These are phyloP conservation scores for Tupaia tana DNA, from an alignment of 2,113 vertebrate genomes.

Conservation along the genomic window DNA sequence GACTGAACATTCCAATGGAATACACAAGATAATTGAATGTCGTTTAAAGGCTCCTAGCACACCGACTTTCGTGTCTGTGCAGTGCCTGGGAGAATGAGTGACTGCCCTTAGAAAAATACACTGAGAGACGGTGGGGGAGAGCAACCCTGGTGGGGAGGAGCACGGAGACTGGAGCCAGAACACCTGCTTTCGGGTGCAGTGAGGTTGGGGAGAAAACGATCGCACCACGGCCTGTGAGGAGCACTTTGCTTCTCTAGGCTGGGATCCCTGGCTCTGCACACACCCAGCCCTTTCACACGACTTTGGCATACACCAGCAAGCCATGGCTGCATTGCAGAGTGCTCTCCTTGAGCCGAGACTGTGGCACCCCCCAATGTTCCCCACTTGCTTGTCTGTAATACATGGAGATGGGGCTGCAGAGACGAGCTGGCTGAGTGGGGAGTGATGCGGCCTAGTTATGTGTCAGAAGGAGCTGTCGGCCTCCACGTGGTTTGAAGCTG, in stretches of 20 bases:
- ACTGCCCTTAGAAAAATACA: background rate
- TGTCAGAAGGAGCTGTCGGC: background rate
- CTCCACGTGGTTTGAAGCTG: background rate
- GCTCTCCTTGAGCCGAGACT: background rate
- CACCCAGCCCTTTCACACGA: background rate
- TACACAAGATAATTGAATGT: background rate
- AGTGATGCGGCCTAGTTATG: background rate
- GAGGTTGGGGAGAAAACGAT: background rate
- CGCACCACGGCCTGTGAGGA: background rate
- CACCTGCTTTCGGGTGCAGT: background rate
- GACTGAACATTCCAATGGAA: background rate
- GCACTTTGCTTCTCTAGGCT: background rate
- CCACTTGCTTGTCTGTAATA: background rate
- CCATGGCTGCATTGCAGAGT: background rate
- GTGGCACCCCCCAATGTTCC: background rate
- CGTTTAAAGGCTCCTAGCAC: background rate
- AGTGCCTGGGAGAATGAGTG: background rate
- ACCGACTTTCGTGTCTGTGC: background rate
- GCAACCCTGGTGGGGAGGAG: background rate
- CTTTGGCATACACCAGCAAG: background rate
- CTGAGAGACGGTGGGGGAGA: background rate
- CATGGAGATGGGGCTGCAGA: background rate
- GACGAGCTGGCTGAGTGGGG: background rate
- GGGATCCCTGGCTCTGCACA: background rate
- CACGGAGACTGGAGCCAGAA: too few relatives aligned